Conservation (phyloP, 2,888 invertebrate species). For the Volucella zonaria region DNA sequence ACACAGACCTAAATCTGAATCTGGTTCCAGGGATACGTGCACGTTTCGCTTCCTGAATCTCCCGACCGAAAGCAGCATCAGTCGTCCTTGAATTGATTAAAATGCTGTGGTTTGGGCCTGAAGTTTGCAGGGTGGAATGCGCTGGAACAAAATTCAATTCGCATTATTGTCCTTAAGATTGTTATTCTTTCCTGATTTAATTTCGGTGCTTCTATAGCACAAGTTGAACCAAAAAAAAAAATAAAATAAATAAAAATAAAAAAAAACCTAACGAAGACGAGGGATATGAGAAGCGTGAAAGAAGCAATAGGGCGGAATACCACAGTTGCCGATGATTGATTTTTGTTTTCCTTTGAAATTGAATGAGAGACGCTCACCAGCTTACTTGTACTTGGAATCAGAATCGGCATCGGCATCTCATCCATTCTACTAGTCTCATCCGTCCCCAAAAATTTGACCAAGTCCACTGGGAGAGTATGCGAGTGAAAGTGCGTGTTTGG, state of each 20-base stretch:
- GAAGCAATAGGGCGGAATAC: slow-evolving; percentile 71
- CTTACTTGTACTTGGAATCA: background rate
- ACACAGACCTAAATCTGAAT: background rate
- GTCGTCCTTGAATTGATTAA: slow-evolving; percentile 49
- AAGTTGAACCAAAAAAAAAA: background rate
- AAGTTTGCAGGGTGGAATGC: slow-evolving; percentile 3
- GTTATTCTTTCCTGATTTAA: slow-evolving; percentile 73
- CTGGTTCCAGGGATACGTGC: slow-evolving; percentile 44
- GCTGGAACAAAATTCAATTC: slow-evolving; percentile 67
- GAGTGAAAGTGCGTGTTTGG: slow-evolving; percentile 41
- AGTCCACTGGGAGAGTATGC: background rate
- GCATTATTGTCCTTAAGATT: slow-evolving; percentile 74
- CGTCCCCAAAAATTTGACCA: no score
- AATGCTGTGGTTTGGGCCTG: slow-evolving; percentile 21
- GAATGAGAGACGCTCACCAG: slow-evolving; percentile 42
- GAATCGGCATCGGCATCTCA: background rate
- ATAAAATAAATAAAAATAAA: background rate
- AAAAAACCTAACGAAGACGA: slow-evolving; percentile 4
- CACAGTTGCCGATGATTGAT: slow-evolving; percentile 73
- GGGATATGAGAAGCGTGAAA: slow-evolving; percentile 4
- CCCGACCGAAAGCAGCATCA: slow-evolving; percentile 11
- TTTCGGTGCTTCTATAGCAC: slow-evolving; percentile 52
- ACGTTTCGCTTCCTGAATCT: slow-evolving; percentile 55
- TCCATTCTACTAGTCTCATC: no score
- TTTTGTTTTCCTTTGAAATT: slow-evolving; percentile 72